Evolutionary conservation across 2,797 vertebrate genomes (phyloP).

Genomic region (Lepidocolaptes lacrymiger): DNA sequence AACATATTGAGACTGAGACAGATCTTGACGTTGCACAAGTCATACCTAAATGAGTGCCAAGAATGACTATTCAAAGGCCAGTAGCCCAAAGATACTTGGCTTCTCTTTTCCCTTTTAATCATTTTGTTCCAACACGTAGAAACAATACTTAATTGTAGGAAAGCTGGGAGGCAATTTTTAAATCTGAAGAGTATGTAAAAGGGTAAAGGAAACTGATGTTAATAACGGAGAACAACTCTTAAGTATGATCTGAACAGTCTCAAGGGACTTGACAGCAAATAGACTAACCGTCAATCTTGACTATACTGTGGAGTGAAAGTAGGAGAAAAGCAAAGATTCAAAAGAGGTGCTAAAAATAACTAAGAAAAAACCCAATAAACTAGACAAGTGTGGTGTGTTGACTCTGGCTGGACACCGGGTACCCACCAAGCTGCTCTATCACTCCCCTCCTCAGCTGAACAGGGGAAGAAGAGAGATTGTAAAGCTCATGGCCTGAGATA

Average conservation of each 20-base stretch:
- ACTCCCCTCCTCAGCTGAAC: neutral
- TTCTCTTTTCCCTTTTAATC: neutral
- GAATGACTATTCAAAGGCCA: slow-evolving; percentile 11
- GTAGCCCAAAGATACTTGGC: slow-evolving; percentile 32
- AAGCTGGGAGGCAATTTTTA: slow-evolving; percentile 12
- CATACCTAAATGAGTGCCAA: neutral
- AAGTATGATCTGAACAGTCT: neutral
- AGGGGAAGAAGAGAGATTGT: neutral
- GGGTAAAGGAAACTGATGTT: slow-evolving; percentile 27
- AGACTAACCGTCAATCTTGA: neutral
- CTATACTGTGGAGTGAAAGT: neutral
- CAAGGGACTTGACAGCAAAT: neutral
- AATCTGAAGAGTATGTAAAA: slow-evolving; percentile 24
- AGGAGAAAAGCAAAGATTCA: slow-evolving; percentile 34
- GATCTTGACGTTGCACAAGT: slow-evolving; percentile 28
- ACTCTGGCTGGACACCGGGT: neutral
- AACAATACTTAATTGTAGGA: slow-evolving; percentile 39
- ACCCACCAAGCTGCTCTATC: neutral
- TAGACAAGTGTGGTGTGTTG: neutral
- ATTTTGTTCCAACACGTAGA: neutral
- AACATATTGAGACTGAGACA: neutral
- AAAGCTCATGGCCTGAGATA: neutral
- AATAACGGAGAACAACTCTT: neutral
- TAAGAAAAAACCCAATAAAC: neutral
- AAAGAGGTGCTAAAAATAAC: neutral